Percentiles rank a stretch among this genome's conserved stretches.
Evolutionary conservation across 2,797 vertebrate genomes (phyloP).

Genomic region (Catharus ustulatus): DNA sequence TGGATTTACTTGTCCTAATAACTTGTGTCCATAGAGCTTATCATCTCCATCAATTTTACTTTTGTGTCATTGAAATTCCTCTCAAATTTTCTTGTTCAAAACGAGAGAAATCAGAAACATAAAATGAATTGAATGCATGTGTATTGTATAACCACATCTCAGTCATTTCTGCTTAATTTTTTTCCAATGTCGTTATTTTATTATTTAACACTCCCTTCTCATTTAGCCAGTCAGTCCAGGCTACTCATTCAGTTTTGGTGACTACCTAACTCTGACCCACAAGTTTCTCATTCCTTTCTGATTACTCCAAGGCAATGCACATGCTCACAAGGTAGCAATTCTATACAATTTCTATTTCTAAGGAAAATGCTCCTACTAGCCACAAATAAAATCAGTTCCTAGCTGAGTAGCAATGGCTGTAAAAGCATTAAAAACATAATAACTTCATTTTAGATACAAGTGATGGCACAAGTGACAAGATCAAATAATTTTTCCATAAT

Average conservation of each 20-base stretch:
- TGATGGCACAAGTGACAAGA: fast-evolving
- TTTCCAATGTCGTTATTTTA: background rate
- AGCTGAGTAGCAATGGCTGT: background rate
- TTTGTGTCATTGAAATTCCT: background rate
- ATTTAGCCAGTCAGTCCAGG: background rate
- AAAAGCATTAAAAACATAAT: background rate
- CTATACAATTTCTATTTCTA: background rate
- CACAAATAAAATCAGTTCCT: background rate
- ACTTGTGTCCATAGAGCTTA: background rate
- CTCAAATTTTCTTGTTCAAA: background rate
- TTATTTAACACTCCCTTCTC: background rate
- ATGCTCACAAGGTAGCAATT: background rate
- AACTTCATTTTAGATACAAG: background rate
- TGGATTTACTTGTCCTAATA: background rate
- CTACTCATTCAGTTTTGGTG: background rate
- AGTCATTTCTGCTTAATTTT: background rate
- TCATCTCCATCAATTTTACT: background rate
- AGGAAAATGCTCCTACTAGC: background rate
- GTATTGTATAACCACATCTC: background rate
- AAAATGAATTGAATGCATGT: background rate
- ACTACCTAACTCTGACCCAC: background rate
- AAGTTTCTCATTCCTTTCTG: background rate
- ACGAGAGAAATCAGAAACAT: background rate
- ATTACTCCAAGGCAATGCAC: background rate
- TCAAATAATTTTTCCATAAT: background rate